Evolutionary conservation across 2,113 vertebrate genomes (phyloP), one percentile per base, ranked within the genome.

Genomic region (Gadus macrocephalus): DNA sequence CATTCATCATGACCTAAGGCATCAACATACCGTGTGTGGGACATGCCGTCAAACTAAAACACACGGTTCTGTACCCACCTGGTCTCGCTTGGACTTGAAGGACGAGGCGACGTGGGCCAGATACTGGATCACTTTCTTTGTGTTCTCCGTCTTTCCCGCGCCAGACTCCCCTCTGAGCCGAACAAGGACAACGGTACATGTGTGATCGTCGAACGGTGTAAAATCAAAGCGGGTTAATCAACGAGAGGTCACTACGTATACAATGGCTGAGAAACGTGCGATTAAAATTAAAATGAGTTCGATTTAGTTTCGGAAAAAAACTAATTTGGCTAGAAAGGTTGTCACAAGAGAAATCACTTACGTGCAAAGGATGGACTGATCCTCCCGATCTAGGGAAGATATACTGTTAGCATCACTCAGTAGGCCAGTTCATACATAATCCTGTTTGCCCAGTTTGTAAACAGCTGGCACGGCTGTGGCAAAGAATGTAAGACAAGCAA

Each of bases 281-380:
- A 8, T 49, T 49, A 12, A 49, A 49, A 49, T 12, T 0, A 14
- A 9, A 49, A 49, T 49, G 42, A 9, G 42, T 9, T 49, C 1
- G 7, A 49, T 7, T 49, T 49, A 8, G 42, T 12, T 49, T 49
- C 42, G 14, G 12, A 49, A 49, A 42, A 8, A 42, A 25, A 1
- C 11, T 9, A 11, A 49, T 49, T 49, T 12, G 12, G 42, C 7
- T 2, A 49, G 42, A 9, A 49, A 14, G 42, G 42, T 49, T 67
- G 19, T 5, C 5, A 58, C 17, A 56, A 31, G 22, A 17, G 56
- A 56, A 53, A 22, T 15, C 3, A 75, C 91, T 25, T 82, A 91
- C 91, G 91, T 92, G 90, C 91, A 92, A 49, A 92, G 89, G 81
- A 92, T 91, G 69, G 91, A 90, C 82, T 92, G 91, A 72, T 92